Base-by-base conservation (phyloP, 1,140 invertebrate genomes). In the Aleiodes sp. region DNA sequence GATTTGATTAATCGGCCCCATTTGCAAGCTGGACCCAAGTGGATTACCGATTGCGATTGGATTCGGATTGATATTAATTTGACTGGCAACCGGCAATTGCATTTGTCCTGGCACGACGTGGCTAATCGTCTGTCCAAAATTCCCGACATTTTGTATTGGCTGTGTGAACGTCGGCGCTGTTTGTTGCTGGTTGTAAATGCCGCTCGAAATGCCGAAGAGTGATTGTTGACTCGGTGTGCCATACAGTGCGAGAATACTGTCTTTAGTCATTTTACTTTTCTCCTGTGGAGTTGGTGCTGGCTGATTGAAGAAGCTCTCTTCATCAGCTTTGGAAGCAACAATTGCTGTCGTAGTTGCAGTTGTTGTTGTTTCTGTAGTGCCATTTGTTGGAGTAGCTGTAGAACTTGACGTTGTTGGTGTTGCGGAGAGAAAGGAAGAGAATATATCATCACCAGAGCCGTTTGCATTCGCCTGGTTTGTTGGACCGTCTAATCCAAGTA, bases 181-280 rank as follows among this genome's bases (percentile, higher is more conserved):
- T 24, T 80, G 73, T 70, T 83, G 83, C 61, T 85, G 84, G 60
- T 76, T 68, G 65, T 77, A 86, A 59, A 85, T 70, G 43, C 76
- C 76, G 83, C 81, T 75, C 63, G 77, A 37, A 68, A 80, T 77
- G 74, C 75, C 78, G 61, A 80, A 82, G 46, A 82, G 74, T 2
- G 76, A 43, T 71, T 81, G 79, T 61, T 81, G 75, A 73, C 62
- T 81, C 0, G 82, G 76, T 41, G 81, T 93, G 71, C 92, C 93
- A 83, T 97, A 98, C 29, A 98, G 82, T 4, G 96, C 95, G 80
- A 98, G 86, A 84, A 98, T 98, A 80, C 95, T 97, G 78, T 97
- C 95, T 85, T 96, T 98, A 24, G 94, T 96, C 83, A 97, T 87
- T 86, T 96, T 95, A 67, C 90, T 91, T 71, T 92, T 93, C 75